Evolutionary conservation across 2,797 vertebrate genomes (phyloP).

Genomic region (Myotis planiceps): DNA sequence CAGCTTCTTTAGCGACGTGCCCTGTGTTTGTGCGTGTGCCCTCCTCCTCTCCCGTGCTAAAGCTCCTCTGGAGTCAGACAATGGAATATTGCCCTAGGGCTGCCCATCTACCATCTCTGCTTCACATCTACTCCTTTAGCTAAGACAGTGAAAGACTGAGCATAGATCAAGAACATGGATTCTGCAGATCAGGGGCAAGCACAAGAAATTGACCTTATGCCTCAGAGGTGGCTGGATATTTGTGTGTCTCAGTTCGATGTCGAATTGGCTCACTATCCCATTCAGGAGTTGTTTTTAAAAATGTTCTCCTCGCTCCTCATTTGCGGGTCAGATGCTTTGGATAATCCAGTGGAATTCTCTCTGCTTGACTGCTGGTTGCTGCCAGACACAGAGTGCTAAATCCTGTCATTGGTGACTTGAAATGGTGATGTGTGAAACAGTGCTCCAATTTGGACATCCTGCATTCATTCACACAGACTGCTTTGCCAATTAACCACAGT

Average conservation of each 20-base stretch:
- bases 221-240: slow-evolving; percentile 66
- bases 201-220: slow-evolving; percentile 70
- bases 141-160: not conserved
- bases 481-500: not conserved
- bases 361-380: slow-evolving; percentile 64
- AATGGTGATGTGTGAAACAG: slow-evolving; percentile 69
- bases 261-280: slow-evolving; percentile 54
- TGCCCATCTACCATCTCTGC: not conserved
- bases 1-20: not conserved
- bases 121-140: not conserved
- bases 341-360: slow-evolving; percentile 75
- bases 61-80: not conserved
- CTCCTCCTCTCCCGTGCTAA: not conserved
- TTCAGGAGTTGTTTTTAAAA: slow-evolving; percentile 68
- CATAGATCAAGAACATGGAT: slow-evolving; percentile 38
- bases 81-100: not conserved
- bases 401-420: slow-evolving; percentile 58
- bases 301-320: slow-evolving; percentile 67
- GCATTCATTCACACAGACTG: not conserved
- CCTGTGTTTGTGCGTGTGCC: not conserved
- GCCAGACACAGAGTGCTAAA: slow-evolving; percentile 69
- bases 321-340: slow-evolving; percentile 77
- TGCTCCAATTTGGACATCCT: slow-evolving; percentile 49
- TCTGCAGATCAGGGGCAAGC: slow-evolving; percentile 47
- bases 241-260: slow-evolving; percentile 63